Base-by-base conservation (phyloP, 2,888 invertebrate genomes). In the Oligia fasciuncula region DNA sequence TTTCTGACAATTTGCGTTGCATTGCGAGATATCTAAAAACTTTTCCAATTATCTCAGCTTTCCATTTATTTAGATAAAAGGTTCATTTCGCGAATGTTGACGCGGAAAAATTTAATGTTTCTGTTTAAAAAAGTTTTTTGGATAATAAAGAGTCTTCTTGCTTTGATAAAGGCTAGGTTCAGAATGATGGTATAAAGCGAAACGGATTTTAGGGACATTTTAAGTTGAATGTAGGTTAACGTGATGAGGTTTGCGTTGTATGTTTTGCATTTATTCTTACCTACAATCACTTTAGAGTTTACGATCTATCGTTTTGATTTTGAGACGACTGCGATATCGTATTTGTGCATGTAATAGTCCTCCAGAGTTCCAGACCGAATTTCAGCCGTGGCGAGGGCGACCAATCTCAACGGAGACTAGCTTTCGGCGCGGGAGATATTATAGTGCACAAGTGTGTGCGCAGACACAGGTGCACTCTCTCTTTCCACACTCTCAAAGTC, bases 31-130 rank as follows among this genome's bases (percentile, higher is more conserved):
- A 77, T 74, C 69, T 67, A 69, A 79, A 87, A 88, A 89, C 80
- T 89, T 85, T 87, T 87, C 73, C 76, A 87, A 87, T 85, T 87
- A 87, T 85, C 73, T 46, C 73, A 81, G 80, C 79, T 83, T 85
- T 76, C 66, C 81, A 83, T 88, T 88, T 74, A 80, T 88, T 79
- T 70, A 86, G 54, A 65, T 77, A 80, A 77, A 75, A 80, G 67
- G 65, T 81, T 78, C 43, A 57, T 77, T 87, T 73, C 60, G 69
- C 40, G 66, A 76, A 77, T 43, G 69, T 57, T 76, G 71, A 77
- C 19, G 63, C 65, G 54, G 73, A 73, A 65, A 68, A 70, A 35
- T 66, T 19, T 69, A 49, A 73, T 86, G 70, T 74, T 86, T 49
- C 29, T 51, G 51, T 63, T 67, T 71, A 54, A 51, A 84, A 63